Conservation (phyloP, 2,113 vertebrate species). For the Sebastes schlegelii region DNA sequence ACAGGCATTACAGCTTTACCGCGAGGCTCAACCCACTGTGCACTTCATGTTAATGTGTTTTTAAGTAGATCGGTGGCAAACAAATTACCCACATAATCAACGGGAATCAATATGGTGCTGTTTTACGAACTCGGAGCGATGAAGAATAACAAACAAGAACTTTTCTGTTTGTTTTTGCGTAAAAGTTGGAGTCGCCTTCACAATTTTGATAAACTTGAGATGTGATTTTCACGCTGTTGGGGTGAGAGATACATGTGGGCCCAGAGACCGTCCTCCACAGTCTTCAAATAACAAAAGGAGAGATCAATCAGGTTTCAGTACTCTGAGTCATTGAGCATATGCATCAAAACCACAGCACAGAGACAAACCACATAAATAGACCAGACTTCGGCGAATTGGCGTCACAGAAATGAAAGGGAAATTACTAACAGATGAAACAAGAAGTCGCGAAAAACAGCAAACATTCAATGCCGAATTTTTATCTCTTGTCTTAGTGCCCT, state of each 20-base stretch:
- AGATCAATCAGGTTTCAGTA: slow-evolving; percentile 47
- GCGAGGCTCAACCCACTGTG: background rate
- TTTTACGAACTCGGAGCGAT: background rate
- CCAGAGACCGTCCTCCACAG: background rate
- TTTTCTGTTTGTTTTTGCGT: background rate
- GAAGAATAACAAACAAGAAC: background rate
- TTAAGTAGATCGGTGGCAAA: background rate
- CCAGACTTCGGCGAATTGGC: slow-evolving; percentile 42
- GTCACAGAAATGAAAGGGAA: slow-evolving; percentile 61
- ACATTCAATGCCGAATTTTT: background rate
- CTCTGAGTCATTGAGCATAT: slow-evolving; percentile 32
- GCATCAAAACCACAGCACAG: slow-evolving; percentile 59
- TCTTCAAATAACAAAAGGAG: slow-evolving; percentile 16
- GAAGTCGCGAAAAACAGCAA: slow-evolving; percentile 28
- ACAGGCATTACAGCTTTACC: background rate
- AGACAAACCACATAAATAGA: slow-evolving; percentile 69
- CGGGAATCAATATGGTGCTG: background rate
- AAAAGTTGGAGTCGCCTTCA: background rate
- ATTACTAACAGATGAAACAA: slow-evolving; percentile 73
- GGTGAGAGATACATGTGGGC: slow-evolving; percentile 4
- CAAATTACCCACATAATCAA: background rate
- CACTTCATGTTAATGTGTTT: background rate
- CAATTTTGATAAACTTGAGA: background rate
- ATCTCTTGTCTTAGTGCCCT: background rate
- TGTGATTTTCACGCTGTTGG: background rate